Percentiles rank a stretch among this genome's conserved stretches.
Conservation (phyloP, 2,113 vertebrate species). For the Anthoscopus minutus region DNA sequence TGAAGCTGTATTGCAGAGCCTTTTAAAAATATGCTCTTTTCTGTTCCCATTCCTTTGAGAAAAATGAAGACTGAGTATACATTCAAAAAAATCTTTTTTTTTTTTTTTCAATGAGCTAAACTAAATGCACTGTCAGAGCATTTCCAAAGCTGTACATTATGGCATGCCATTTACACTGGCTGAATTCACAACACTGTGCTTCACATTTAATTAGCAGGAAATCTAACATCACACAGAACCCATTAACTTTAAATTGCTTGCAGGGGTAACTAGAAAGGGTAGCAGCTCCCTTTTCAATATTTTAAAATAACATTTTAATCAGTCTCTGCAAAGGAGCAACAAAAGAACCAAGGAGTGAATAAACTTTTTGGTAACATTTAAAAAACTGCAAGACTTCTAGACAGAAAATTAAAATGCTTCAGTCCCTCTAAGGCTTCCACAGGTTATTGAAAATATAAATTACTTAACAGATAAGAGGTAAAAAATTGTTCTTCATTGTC, state of each 20-base stretch:
- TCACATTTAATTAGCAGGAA: constrained; percentile 15
- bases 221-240: background rate
- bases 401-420: background rate
- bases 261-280: constrained; percentile 15
- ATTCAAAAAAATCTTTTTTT: background rate
- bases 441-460: background rate
- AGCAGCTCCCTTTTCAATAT: background rate
- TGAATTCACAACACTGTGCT: background rate
- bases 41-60: background rate
- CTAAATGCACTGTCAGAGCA: background rate
- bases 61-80: background rate
- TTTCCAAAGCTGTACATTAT: background rate
- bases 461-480: background rate
- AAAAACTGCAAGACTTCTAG: background rate
- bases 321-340: background rate
- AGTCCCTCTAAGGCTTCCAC: background rate
- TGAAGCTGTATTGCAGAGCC: background rate
- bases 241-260: constrained; percentile 25
- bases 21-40: background rate
- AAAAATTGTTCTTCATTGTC: background rate
- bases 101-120: background rate
- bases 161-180: background rate
- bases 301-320: background rate
- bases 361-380: background rate
- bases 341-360: background rate